phyloP scores from a whole-genome alignment of 2,888 invertebrate genomes.

The Pardosa pseudoannulata region DNA sequence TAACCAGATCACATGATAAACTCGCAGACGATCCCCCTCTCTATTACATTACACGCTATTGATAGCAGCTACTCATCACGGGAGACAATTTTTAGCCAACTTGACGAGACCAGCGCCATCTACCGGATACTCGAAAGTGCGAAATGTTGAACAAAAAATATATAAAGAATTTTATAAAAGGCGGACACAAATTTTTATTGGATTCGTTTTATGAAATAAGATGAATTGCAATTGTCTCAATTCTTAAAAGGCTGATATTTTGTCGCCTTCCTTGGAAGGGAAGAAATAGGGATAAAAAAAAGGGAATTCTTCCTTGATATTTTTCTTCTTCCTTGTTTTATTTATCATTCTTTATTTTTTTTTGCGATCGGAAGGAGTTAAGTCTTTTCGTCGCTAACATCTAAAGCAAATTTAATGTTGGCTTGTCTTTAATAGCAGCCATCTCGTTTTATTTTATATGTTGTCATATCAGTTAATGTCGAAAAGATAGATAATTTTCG shows the following conservation, averaged over 20 bases:
- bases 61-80: too few species aligned
- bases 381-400: not conserved
- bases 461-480: slow-evolving; percentile 5
- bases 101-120: too few species aligned
- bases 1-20: too few species aligned
- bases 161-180: not conserved
- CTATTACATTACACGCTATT: too few species aligned
- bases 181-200: slow-evolving; percentile 21
- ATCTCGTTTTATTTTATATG: not conserved
- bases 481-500: slow-evolving; percentile 5
- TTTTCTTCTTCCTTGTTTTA: not conserved
- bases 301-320: too few species aligned
- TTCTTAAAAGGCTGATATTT: not conserved
- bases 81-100: too few species aligned
- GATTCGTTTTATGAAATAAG: slow-evolving; percentile 21
- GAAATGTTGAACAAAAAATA: too few species aligned
- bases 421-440: not conserved
- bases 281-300: too few species aligned
- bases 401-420: not conserved
- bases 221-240: slow-evolving; percentile 6
- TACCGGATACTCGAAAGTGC: too few species aligned
- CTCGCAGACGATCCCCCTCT: too few species aligned
- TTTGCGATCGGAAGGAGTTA: not conserved
- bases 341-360: not conserved
- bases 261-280: not conserved